Evolutionary conservation across 2,113 vertebrate genomes (phyloP).

Genomic region (Trogon surrucura): DNA sequence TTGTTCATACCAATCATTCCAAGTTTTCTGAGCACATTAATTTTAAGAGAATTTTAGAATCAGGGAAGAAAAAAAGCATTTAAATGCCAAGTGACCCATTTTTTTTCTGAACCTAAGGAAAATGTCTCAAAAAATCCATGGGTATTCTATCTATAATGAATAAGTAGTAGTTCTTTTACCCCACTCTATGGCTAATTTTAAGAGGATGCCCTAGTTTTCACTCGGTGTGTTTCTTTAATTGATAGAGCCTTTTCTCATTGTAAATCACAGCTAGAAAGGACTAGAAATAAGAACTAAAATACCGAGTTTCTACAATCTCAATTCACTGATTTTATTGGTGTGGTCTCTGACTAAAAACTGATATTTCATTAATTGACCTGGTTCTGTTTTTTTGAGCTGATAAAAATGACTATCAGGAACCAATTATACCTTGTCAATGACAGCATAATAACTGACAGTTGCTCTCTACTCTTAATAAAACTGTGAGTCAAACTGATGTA

Average conservation of each 20-base stretch:
- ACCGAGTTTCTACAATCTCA: background rate
- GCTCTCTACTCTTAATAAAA: background rate
- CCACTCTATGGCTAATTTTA: slow-evolving; percentile 33
- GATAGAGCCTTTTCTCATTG: slow-evolving; percentile 17
- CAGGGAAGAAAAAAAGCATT: slow-evolving; percentile 55
- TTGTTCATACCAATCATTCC: slow-evolving; percentile 56
- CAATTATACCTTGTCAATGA: background rate
- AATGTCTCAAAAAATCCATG: slow-evolving; percentile 46
- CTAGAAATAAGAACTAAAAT: background rate
- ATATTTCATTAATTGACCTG: background rate
- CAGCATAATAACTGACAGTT: background rate
- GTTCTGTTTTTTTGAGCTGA: background rate
- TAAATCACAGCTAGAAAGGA: slow-evolving; percentile 4
- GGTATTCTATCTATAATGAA: slow-evolving; percentile 58
- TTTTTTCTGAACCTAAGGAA: slow-evolving; percentile 53
- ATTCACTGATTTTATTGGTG: background rate
- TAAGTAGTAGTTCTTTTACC: slow-evolving; percentile 33
- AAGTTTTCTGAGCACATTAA: slow-evolving; percentile 53
- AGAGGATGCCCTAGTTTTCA: slow-evolving; percentile 57
- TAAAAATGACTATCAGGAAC: background rate
- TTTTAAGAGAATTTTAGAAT: slow-evolving; percentile 63
- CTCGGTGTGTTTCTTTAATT: slow-evolving; percentile 50
- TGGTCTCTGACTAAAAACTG: background rate
- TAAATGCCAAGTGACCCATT: slow-evolving; percentile 65
- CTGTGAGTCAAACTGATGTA: background rate